These are phyloP conservation scores for Xylocampa areola DNA, from an alignment of 2,888 invertebrate species.

Conservation along the genomic window DNA sequence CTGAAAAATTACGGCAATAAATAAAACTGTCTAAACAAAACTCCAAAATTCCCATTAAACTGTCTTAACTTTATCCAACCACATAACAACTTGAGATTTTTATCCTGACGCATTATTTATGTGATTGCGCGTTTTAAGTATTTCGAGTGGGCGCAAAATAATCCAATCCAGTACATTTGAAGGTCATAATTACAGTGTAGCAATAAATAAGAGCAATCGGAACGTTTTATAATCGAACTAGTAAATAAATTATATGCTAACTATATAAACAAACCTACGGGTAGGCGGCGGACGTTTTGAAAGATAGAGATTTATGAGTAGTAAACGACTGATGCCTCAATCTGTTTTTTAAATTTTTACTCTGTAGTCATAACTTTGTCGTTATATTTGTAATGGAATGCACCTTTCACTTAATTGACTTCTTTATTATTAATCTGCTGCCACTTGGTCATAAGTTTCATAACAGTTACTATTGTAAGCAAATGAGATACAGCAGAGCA, in stretches of 20 bases:
- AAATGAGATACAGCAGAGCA: too few relatives aligned
- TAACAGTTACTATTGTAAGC: too few relatives aligned
- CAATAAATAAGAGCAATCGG: slow-evolving; percentile 65
- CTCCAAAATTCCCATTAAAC: slow-evolving; percentile 24
- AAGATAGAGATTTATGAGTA: slow-evolving; percentile 24
- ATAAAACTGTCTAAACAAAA: slow-evolving; percentile 6
- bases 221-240: slow-evolving; percentile 53
- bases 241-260: slow-evolving; percentile 52
- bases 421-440: too few relatives aligned
- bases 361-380: not conserved
- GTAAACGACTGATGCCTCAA: slow-evolving; percentile 7
- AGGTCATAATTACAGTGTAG: slow-evolving; percentile 66
- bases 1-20: slow-evolving; percentile 3
- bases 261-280: slow-evolving; percentile 38
- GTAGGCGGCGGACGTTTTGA: slow-evolving; percentile 45
- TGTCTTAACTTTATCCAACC: slow-evolving; percentile 24
- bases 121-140: slow-evolving; percentile 56
- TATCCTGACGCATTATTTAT: slow-evolving; percentile 61
- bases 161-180: slow-evolving; percentile 60
- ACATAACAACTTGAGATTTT: slow-evolving; percentile 44
- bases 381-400: not conserved
- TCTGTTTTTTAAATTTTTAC: not conserved
- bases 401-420: not conserved
- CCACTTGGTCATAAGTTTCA: too few relatives aligned
- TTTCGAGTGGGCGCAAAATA: slow-evolving; percentile 65